These are phyloP conservation scores for Metopia argyrocephala DNA, from an alignment of 2,888 invertebrate species.

Conservation along the genomic window DNA sequence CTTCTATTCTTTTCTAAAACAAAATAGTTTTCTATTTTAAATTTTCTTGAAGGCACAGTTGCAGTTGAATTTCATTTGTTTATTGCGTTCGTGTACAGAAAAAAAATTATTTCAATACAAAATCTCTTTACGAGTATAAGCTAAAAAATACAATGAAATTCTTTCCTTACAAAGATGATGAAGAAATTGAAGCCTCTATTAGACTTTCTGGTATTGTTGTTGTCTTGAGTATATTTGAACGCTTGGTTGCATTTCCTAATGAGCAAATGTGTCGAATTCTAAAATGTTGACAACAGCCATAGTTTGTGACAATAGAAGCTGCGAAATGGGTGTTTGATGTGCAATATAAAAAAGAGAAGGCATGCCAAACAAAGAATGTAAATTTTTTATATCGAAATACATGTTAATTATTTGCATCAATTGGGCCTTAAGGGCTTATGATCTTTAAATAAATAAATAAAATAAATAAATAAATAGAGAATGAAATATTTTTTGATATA, in stretches of 20 bases:
- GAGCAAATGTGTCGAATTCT: slow-evolving; percentile 44
- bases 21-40: neutral
- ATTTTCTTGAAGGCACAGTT: neutral
- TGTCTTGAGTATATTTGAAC: slow-evolving; percentile 37
- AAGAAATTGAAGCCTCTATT: neutral
- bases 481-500: too few species aligned
- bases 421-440: too few species aligned
- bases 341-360: neutral
- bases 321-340: neutral
- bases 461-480: too few species aligned
- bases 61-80: neutral
- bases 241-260: slow-evolving; percentile 48
- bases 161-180: neutral
- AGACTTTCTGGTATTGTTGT: slow-evolving; percentile 1
- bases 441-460: too few species aligned
- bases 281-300: neutral
- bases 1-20: neutral
- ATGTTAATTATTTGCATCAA: too few species aligned
- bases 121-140: neutral
- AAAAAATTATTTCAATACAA: neutral
- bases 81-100: neutral
- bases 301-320: neutral
- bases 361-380: neutral
- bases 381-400: neutral
- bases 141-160: slow-evolving; percentile 3